Evolutionary conservation across 2,113 vertebrate species (phyloP).

Genomic region (Pycnonotus jocosus): DNA sequence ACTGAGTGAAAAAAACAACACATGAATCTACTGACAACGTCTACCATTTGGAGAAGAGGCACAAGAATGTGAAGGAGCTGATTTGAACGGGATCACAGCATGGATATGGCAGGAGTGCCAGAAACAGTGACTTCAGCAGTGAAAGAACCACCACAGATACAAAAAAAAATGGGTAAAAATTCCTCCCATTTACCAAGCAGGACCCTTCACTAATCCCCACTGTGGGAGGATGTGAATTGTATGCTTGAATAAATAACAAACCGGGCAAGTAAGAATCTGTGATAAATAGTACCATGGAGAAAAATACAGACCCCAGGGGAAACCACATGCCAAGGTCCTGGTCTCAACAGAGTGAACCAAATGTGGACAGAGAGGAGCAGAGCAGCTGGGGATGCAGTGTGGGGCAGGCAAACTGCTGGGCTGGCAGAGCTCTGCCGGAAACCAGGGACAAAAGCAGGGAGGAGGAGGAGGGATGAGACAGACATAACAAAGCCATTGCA

Average conservation of each 20-base stretch:
- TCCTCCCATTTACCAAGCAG: background rate
- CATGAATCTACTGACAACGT: background rate
- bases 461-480: background rate
- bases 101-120: conserved; percentile 20
- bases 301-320: background rate
- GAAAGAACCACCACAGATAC: conserved; percentile 34
- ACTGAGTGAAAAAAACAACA: background rate
- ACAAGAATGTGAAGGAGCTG: background rate
- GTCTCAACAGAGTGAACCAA: background rate
- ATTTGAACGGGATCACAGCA: background rate
- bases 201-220: conserved; percentile 7
- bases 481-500: background rate
- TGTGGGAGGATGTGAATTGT: conserved; percentile 41
- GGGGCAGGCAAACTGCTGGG: background rate
- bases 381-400: background rate
- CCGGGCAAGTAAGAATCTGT: background rate
- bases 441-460: background rate
- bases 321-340: background rate
- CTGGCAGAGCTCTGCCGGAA: background rate
- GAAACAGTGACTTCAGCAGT: conserved; percentile 20
- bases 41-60: background rate
- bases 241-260: conserved; percentile 29
- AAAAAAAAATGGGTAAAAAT: background rate
- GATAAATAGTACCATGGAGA: background rate
- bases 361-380: background rate